Base-by-base conservation (phyloP, 2,113 vertebrate species). In the Xenopus tropicalis region DNA sequence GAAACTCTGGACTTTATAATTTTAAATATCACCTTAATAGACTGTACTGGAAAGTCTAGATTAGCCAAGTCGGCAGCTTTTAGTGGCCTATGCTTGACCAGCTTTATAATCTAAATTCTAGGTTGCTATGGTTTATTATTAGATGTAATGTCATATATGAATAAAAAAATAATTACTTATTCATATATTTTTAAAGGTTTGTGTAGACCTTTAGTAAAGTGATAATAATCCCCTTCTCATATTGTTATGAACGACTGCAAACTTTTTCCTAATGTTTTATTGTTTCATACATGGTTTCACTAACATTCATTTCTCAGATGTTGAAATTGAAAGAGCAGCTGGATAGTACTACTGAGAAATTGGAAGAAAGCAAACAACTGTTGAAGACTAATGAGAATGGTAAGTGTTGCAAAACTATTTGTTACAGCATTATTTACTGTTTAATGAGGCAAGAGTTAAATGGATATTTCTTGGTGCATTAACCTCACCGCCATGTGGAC, bases 341-440 rank as follows among this genome's bases (percentile, higher is more conserved):
- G 56, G 52, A 76, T 25, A 21, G 59, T 25, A 66, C 77, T n/a
- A 56, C 70, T 42, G 65, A 73, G 52, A 78, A 79, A 69, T 14
- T 80, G 46, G 72, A 72, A 72, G 56, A 80, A 70, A 78, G 20
- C 46, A 67, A 79, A 56, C n/a, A 74, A 51, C 24, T 76, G 23
- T 52, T 79, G 24, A 78, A 80, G 71, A 12, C 3, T 13, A 83
- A 78, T 66, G 79, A 82, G 66, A 80, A 77, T 77, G 78, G 79
- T 61, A 69, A 79, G 58, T 66, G 58, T 74, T 72, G 12, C 43
- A 72, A 42, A 46, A 57, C 44, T 21, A 11, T n/a, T 62, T 37
- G 25, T 11, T 21, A 21, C 13, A 42, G 24, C 25, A 9, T 29
- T 57, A 13, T 69, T 61, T 16, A 20, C 37, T 24, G 12, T 51